Evolutionary conservation across 2,888 invertebrate species (phyloP).

Genomic region (Euzetes globulus): DNA sequence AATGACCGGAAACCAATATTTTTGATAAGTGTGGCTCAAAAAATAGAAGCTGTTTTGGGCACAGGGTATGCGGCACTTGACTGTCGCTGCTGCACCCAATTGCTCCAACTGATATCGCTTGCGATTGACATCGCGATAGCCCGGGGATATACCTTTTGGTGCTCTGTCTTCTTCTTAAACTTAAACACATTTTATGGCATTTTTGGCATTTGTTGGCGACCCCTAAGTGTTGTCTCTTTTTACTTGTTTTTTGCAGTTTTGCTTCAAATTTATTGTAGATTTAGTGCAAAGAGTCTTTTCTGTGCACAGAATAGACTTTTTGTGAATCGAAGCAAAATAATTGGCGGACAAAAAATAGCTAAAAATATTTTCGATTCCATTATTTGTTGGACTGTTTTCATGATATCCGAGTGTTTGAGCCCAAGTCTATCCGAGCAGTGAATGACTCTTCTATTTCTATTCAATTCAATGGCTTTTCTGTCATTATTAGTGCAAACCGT

Average conservation of each 20-base stretch:
- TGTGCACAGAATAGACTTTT: not conserved
- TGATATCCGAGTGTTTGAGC: not conserved
- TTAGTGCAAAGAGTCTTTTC: not conserved
- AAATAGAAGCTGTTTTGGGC: not conserved
- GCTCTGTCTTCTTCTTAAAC: conserved; percentile 6
- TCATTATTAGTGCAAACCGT: conserved; percentile 7
- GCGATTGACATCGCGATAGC: conserved; percentile 2
- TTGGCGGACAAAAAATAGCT: not conserved
- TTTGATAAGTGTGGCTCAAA: conserved; percentile 14
- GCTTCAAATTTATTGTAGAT: conserved; percentile 1
- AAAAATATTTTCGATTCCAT: not conserved
- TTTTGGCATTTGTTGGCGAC: not conserved
- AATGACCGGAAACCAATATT: conserved; percentile 26
- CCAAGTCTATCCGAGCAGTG: not conserved
- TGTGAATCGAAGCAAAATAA: conserved; percentile 16
- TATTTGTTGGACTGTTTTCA: not conserved
- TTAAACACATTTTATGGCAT: conserved; percentile 17
- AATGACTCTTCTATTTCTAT: not conserved
- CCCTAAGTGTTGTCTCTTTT: not conserved
- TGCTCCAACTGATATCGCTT: not conserved
- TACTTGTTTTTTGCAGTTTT: not conserved
- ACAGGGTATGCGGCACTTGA: not conserved
- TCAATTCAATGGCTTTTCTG: not conserved
- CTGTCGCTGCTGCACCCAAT: conserved; percentile 24
- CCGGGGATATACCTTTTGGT: not conserved